Evolutionary conservation across 2,797 vertebrate genomes (phyloP).

Genomic region (Coendou prehensilis): DNA sequence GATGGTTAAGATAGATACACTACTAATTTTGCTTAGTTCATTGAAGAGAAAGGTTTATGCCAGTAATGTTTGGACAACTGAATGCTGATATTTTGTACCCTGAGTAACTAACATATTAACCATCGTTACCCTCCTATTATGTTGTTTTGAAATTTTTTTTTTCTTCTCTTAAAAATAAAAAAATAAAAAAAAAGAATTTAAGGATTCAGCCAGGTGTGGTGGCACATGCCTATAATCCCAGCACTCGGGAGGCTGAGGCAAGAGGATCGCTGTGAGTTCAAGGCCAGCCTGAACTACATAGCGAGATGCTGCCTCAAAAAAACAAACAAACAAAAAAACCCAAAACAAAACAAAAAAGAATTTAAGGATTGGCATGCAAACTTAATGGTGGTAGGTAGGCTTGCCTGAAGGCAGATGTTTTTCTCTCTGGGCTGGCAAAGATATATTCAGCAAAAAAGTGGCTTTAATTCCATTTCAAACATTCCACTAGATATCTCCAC

Average conservation of each 20-base stretch:
- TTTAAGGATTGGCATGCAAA: not conserved
- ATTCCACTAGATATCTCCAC: not conserved
- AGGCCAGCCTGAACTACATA: not conserved
- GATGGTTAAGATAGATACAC: too few species aligned
- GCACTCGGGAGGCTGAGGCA: not conserved
- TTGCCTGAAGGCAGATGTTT: not conserved
- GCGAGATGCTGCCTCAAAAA: not conserved
- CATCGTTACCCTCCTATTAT: too few species aligned
- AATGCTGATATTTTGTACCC: too few species aligned
- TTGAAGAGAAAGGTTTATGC: too few species aligned
- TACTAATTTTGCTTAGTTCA: too few species aligned
- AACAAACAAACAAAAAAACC: not conserved
- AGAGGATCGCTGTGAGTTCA: not conserved
- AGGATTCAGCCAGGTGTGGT: not conserved
- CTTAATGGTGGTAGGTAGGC: not conserved
- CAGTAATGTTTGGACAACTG: too few species aligned
- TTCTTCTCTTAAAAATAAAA: too few species aligned
- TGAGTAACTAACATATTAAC: too few species aligned
- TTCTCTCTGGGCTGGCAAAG: not conserved
- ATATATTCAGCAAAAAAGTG: not conserved
- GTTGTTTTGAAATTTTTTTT: too few species aligned
- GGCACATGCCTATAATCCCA: not conserved
- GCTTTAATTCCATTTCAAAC: not conserved
- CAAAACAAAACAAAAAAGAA: not conserved
- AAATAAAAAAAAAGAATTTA: conserved; percentile 4